Base-by-base conservation (phyloP, 92 coral and sea anemone species). In the Palythoa heliodiscus region DNA sequence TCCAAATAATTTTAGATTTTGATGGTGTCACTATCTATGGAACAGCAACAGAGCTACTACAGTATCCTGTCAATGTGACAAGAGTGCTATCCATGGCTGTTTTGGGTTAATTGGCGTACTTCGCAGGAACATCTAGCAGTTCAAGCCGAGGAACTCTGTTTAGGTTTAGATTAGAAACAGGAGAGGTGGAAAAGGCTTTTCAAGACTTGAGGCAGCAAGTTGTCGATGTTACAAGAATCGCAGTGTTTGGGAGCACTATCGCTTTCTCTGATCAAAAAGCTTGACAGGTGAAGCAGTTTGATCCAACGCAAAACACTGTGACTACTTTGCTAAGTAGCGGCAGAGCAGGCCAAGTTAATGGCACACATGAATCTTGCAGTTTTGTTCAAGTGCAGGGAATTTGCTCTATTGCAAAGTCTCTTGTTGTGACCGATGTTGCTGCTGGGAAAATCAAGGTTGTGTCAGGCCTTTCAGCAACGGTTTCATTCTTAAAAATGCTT, bases 361-460 rank as follows among this genome's bases (percentile, higher is more conserved):
- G 87, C 37, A 71, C 90, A 15, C 74, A 73, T 47, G 11, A 82
- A n/a, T 39, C 87, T 3, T 82, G 76, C 61, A 71, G 70, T n/a
- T 87, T 87, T 75, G 43, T 68, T 61, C 90, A 87, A 61, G 87
- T 87, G 37, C 80, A 87, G 19, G 83, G 70, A 52, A 82, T 82
- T 75, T 75, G 67, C 43, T 22, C 48, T 19, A 75, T 75, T 25
- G 86, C 19, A 75, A 69, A 82, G 63, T 39, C 87, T 17, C 80
- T 88, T 52, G 37, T 88, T 82, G 87, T 87, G 10, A 87, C 77
- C 22, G 77, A 73, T 40, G 77, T 73, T 19, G 77, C 24, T 15
- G 77, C 77, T 73, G 19, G 77, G 57, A 73, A 73, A 73, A 70
- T 70, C 47, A 87, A 87, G 73, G 50, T 87, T n/a, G 87, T 88